Conservation (phyloP, 2,797 vertebrate genomes). For the Picus viridis region DNA sequence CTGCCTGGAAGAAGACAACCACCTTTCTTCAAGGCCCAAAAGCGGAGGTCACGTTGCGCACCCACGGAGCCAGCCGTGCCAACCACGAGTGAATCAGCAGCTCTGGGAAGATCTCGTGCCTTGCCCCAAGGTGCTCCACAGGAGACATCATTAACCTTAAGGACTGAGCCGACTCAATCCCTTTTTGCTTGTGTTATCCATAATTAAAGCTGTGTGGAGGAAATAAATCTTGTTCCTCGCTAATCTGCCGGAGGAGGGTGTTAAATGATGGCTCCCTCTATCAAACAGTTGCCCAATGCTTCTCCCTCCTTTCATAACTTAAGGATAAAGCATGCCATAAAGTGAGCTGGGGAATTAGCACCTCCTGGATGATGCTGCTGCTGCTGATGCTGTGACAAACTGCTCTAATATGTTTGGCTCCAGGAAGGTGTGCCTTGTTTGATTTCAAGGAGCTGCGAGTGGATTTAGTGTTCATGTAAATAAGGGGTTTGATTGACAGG, state of each 20-base stretch:
- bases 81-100: background rate
- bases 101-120: background rate
- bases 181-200: background rate
- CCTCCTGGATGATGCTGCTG: slow-evolving; percentile 54
- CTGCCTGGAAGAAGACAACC: background rate
- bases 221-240: slow-evolving; percentile 66
- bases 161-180: background rate
- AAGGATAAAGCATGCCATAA: slow-evolving; percentile 70
- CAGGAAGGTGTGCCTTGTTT: slow-evolving; percentile 27
- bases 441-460: slow-evolving; percentile 39
- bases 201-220: slow-evolving; percentile 62
- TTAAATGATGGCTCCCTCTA: slow-evolving; percentile 71
- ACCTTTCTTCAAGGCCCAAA: background rate
- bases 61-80: background rate
- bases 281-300: slow-evolving; percentile 60
- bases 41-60: background rate
- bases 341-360: slow-evolving; percentile 70
- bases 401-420: slow-evolving; percentile 48
- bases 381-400: slow-evolving; percentile 65
- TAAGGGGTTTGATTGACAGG: slow-evolving; percentile 38
- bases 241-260: slow-evolving; percentile 22
- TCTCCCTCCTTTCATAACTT: slow-evolving; percentile 66
- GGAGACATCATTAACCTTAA: background rate
- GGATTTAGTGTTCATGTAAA: slow-evolving; percentile 46
- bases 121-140: background rate